phyloP scores from a whole-genome alignment of 2,797 vertebrate genomes.

The Micrastur ruficollis region DNA sequence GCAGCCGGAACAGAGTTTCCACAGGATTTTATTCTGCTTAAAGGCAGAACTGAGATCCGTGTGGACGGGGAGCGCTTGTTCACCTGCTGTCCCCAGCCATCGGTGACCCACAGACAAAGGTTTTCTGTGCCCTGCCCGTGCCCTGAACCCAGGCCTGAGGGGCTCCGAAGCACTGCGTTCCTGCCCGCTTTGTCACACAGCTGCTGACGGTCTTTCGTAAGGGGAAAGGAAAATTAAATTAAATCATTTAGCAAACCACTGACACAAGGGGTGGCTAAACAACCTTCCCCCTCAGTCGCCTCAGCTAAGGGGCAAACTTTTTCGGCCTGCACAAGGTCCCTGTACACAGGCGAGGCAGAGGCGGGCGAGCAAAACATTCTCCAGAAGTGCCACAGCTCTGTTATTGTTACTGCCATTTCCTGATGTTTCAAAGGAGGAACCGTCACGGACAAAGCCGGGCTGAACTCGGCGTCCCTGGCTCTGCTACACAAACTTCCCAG shows the following conservation, averaged over 20 bases:
- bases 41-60: accelerated
- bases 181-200: accelerated
- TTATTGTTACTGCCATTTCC: neutral
- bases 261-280: accelerated
- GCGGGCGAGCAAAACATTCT: accelerated
- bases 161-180: accelerated
- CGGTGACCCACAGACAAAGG: accelerated
- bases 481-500: neutral
- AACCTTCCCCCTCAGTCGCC: neutral
- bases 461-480: neutral
- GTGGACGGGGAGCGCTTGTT: neutral
- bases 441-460: neutral
- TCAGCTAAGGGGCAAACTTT: neutral
- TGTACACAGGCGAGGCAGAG: no score
- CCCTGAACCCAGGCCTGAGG: accelerated
- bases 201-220: accelerated
- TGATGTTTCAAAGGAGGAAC: neutral
- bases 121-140: no score
- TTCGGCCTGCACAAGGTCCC: accelerated
- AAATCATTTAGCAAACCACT: neutral
- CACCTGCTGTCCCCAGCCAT: accelerated
- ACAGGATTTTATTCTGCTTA: neutral
- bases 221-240: accelerated
- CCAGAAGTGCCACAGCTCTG: neutral
- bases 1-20: neutral